Percentiles rank a stretch among this genome's conserved stretches.
Evolutionary conservation across 2,113 vertebrate species (phyloP).

Genomic region (Centropus bengalensis): DNA sequence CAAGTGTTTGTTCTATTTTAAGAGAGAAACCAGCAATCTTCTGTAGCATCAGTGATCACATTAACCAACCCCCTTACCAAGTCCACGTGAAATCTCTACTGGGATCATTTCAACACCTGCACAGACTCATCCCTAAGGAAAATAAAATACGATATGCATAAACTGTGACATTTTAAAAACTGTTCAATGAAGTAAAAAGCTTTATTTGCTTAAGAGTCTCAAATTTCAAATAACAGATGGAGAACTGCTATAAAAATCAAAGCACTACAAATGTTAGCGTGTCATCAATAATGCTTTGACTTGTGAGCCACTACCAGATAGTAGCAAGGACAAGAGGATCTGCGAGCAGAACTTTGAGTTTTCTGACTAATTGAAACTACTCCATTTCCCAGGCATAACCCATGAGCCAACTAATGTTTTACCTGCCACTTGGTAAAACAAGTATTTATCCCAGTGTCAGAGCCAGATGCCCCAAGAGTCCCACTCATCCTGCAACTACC

Average conservation of each 20-base stretch:
- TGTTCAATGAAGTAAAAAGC: slow-evolving; percentile 68
- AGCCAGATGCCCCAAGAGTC: slow-evolving; percentile 36
- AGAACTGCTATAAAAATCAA: slow-evolving; percentile 32
- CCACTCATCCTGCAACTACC: slow-evolving; percentile 48
- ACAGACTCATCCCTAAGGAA: not conserved
- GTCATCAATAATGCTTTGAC: not conserved
- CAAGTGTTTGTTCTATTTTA: not conserved
- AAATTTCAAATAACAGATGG: slow-evolving; percentile 23
- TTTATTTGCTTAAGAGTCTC: slow-evolving; percentile 34
- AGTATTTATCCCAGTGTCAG: slow-evolving; percentile 26
- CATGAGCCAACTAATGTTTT: slow-evolving; percentile 57
- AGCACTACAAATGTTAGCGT: not conserved
- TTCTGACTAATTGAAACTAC: not conserved
- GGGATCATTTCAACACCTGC: not conserved
- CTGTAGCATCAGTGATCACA: not conserved
- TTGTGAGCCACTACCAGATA: not conserved
- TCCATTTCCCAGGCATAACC: slow-evolving; percentile 48
- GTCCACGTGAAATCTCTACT: not conserved
- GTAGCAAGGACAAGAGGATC: not conserved
- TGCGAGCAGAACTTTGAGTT: not conserved
- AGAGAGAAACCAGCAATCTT: not conserved
- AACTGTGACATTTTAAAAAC: slow-evolving; percentile 36
- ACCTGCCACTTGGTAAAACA: slow-evolving; percentile 22
- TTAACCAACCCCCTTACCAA: not conserved
- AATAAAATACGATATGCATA: not conserved